These are phyloP conservation scores for Nettapus auritus DNA, from an alignment of 2,113 vertebrate species.

Conservation along the genomic window DNA sequence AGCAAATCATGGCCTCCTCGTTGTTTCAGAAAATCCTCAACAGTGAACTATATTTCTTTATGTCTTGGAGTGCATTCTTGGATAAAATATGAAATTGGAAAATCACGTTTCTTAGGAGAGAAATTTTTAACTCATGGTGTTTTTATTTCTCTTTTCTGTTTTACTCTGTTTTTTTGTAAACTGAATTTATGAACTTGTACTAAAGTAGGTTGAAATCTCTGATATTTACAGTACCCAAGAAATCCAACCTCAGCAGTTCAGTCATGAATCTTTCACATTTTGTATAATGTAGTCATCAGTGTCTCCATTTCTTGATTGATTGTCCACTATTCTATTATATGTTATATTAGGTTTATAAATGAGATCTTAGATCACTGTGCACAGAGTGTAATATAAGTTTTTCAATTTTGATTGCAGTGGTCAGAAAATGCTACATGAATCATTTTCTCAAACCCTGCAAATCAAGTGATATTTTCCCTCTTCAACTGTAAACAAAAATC, in stretches of 20 bases:
- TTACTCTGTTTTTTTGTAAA: constrained; percentile 3
- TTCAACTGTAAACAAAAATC: constrained; percentile 40
- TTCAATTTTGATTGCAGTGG: constrained; percentile 36
- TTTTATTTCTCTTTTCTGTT: neutral
- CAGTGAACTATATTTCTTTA: neutral
- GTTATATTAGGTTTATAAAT: constrained; percentile 49
- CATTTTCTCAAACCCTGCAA: neutral
- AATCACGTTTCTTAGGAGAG: neutral
- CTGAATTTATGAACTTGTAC: constrained; percentile 52
- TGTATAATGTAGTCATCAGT: constrained; percentile 51
- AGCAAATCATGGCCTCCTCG: no score
- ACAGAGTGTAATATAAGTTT: constrained; percentile 2
- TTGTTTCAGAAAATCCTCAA: no score
- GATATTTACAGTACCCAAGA: constrained; percentile 44
- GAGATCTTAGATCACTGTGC: constrained; percentile 20
- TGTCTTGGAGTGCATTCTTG: neutral
- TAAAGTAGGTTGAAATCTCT: constrained; percentile 14
- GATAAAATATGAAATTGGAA: neutral
- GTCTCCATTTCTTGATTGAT: constrained; percentile 54
- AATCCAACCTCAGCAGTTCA: neutral
- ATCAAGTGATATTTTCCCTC: constrained; percentile 16
- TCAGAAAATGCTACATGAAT: constrained; percentile 37
- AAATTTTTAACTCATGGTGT: neutral
- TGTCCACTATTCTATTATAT: constrained; percentile 35
- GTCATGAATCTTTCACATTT: constrained; percentile 52